Base-by-base conservation (phyloP, 2,888 invertebrate species). In the Anorthoa munda region DNA sequence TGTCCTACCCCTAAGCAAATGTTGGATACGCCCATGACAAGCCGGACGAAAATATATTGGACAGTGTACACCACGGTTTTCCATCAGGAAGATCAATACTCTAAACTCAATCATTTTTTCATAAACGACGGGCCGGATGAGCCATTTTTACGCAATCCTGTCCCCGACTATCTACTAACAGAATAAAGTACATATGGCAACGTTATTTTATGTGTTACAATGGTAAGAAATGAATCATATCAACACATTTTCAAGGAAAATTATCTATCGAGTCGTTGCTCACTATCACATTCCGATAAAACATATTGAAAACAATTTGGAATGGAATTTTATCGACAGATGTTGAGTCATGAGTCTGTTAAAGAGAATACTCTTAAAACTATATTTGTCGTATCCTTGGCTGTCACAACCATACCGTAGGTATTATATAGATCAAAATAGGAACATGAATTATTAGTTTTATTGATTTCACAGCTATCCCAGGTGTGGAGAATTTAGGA, bases 271-370 rank as follows among this genome's bases (percentile, higher is more conserved):
- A 87, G 86, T 86, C 84, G 82, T 84, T 82, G 82, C 83, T 90
- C 87, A 88, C 89, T 88, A 89, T 89, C 88, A 87, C 86, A 90
- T 90, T 88, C 87, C 88, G 84, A 89, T 89, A 89, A 86, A 90
- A 90, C 85, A 90, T 90, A 91, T 91, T 89, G 91, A 88, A 90
- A 91, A 90, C 90, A 89, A 91, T 92, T 92, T 89, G 84, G 84
- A 83, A 87, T 79, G 85, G 83, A 88, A 89, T 90, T 90, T 88
- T 88, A 87, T 75, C 84, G 84, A 86, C 87, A 79, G 79, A 39
- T 75, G 48, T 72, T 56, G 61, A 61, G 71, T 65, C 39, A 59
- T 74, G 50, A 72, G 65, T 74, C 56, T 64, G 56, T 75, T 66
- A 66, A 65, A 76, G 79, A 81, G 72, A 84, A 84, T 88, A 77